Evolutionary conservation across 2,888 invertebrate species (phyloP).

Genomic region (Capitulum mitella): DNA sequence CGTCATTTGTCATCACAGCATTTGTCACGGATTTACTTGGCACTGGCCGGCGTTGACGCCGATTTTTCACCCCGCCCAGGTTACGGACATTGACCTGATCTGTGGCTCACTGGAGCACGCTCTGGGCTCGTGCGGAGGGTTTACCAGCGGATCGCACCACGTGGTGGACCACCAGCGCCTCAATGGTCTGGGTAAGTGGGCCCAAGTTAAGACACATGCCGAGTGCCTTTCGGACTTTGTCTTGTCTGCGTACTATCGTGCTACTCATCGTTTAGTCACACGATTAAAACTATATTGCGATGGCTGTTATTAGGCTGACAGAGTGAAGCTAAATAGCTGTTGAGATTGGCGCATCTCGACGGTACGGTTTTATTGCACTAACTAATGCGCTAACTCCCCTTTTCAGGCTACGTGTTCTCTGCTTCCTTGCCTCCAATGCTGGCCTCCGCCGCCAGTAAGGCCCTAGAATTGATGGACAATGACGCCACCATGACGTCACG

Average conservation of each 20-base stretch:
- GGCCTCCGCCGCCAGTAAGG: constrained; percentile 74
- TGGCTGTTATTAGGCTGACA: too few relatives aligned
- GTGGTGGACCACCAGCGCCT: constrained; percentile 93
- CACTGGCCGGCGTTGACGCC: too few relatives aligned
- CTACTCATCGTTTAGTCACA: too few relatives aligned
- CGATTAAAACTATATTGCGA: too few relatives aligned
- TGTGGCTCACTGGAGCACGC: constrained; percentile 81
- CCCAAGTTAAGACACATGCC: too few relatives aligned
- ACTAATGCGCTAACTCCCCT: too few relatives aligned
- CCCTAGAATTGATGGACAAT: constrained; percentile 64
- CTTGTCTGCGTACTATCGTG: neutral
- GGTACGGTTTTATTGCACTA: too few relatives aligned
- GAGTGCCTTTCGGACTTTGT: too few relatives aligned
- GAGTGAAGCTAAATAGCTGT: too few relatives aligned
- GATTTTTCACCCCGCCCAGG: constrained; percentile 47
- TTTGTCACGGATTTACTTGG: too few relatives aligned
- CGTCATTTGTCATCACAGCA: too few relatives aligned
- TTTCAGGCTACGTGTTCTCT: constrained; percentile 91
- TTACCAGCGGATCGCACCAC: constrained; percentile 84
- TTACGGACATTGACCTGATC: constrained; percentile 75
- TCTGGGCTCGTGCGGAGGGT: constrained; percentile 81
- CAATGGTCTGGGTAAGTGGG: constrained; percentile 61
- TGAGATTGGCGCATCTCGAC: too few relatives aligned
- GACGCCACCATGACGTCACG: constrained; percentile 48
- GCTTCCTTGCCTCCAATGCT: constrained; percentile 91